phyloP scores from a whole-genome alignment of 2,113 vertebrate species.

The Proterorhinus semilunaris region DNA sequence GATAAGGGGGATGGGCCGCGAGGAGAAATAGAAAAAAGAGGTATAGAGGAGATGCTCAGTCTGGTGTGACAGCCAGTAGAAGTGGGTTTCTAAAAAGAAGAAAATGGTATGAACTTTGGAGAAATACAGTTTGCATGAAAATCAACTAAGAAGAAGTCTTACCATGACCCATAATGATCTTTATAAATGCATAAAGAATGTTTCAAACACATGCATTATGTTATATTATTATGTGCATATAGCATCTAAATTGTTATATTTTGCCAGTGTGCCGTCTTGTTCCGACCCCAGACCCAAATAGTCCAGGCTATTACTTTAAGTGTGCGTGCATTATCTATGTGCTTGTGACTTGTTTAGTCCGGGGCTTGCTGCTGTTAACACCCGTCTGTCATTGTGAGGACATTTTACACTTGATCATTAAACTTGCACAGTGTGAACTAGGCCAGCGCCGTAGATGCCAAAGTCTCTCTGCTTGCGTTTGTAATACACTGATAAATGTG shows the following conservation, averaged over 20 bases:
- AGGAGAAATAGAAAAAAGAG: conserved; percentile 33
- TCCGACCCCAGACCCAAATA: too few relatives aligned
- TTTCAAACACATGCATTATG: too few relatives aligned
- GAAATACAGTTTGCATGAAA: too few relatives aligned
- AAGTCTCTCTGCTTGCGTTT: conserved; percentile 29
- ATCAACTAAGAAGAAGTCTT: too few relatives aligned
- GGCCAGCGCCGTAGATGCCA: conserved; percentile 18
- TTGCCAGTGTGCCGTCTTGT: too few relatives aligned
- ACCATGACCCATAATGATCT: too few relatives aligned
- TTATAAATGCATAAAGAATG: too few relatives aligned
- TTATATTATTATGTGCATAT: too few relatives aligned
- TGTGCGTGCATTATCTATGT: conserved; percentile 34
- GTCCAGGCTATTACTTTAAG: conserved; percentile 13
- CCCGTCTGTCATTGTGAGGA: conserved; percentile 56
- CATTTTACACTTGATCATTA: conserved; percentile 57
- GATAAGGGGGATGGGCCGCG: conserved; percentile 46
- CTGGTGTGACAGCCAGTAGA: conserved; percentile 30
- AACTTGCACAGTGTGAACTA: conserved; percentile 22
- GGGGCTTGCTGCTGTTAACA: conserved; percentile 51
- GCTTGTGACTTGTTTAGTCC: conserved; percentile 53
- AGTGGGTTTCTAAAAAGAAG: conserved; percentile 13
- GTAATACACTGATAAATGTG: background rate
- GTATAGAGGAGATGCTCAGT: conserved; percentile 51
- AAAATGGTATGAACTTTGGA: background rate
- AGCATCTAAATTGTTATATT: too few relatives aligned